Base-by-base conservation (phyloP, 2,888 invertebrate species). In the Geotrupes spiniger region DNA sequence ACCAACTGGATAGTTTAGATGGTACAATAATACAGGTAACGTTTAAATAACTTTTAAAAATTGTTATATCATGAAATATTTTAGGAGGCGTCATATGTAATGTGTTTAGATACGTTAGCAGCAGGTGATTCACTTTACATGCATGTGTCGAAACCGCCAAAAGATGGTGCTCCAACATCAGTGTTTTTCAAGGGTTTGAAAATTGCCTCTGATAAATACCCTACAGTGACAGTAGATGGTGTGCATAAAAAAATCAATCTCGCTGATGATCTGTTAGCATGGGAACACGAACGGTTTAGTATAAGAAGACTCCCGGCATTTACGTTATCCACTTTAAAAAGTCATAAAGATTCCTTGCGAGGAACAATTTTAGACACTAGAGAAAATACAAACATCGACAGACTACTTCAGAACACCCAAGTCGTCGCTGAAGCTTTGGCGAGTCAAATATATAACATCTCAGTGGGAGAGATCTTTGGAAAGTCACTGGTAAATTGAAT, bases 211-310 rank as follows among this genome's bases (percentile, higher is more conserved):
- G 72, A 74, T 31, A 68, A 74, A 38, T 67, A 76, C 36, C 72
- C 72, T 1, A 44, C 73, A 0, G 69, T 77, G 1, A 75, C 74
- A 2, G 76, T 87, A 8, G 83, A 87, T 52, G 79, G 89, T 36
- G 81, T 85, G 4, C 95, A 97, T 65, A 97, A 97, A 75, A 98
- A 98, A 78, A 98, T 99, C 60, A 96, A 96, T 76, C 76, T 98
- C 44, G 94, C 93, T 0, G 94, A 96, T 42, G 90, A 92, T 58
- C 79, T 86, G 45, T 73, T 96, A 17, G 90, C 94, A 0, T 99
- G 98, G 98, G 96, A 97, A 65, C 98, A 99, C 66, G 98, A 99
- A 73, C 77, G 93, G 57, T 98, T 90, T 74, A 95, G 94, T 70
- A 92, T 98, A 60, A 81, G 92, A 55, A 78, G 95, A 54, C 80